Evolutionary conservation across 1,140 invertebrate genomes (phyloP), one percentile per base, ranked within the genome.

Genomic region (Heliconius hermathena): DNA sequence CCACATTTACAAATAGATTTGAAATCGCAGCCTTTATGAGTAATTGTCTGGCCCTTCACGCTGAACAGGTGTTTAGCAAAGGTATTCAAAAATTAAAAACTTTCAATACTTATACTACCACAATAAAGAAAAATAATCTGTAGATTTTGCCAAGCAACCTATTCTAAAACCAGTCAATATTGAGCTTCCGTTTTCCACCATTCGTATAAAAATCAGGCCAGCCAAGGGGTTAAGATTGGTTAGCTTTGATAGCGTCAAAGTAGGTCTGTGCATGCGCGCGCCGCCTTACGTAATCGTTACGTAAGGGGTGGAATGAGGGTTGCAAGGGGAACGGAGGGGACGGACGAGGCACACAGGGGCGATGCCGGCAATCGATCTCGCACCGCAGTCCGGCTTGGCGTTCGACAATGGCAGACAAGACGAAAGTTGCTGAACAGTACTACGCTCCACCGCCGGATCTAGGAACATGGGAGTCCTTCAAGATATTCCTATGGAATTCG

Each of bases 401-500:
- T 89, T 90, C 88, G 90, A 93, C 84, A 89, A 97, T 97, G 97
- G 96, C 96, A 91, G 97, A 97, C 93, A 97, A 97, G 95, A 93
- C 83, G 38, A 97, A 97, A 91, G 96, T 96, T 88, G 94, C 94
- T 87, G 96, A 97, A 89, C 96, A 97, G 94, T 98, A 96, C 93
- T 98, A 98, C 92, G 92, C 96, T 73, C 96, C 97, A 80, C 97
- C 97, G 84, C 97, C 97, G 79, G 97, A 97, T 93, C 96, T 97
- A 83, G 96, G 97, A 85, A 97, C 97, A 96, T 98, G 97, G 97
- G 97, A 98, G 93, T 96, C 97, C 84, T 97, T 98, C 95, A 96
- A 95, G 91, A 95, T 96, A 86, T 98, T 98, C 95, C 88, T 98
- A 78, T 99, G 97, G 96, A 98, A 99, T 95, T 97, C 97, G 80